These are phyloP conservation scores for Torymus tubicola DNA, from an alignment of 2,888 invertebrate genomes.

Conservation along the genomic window DNA sequence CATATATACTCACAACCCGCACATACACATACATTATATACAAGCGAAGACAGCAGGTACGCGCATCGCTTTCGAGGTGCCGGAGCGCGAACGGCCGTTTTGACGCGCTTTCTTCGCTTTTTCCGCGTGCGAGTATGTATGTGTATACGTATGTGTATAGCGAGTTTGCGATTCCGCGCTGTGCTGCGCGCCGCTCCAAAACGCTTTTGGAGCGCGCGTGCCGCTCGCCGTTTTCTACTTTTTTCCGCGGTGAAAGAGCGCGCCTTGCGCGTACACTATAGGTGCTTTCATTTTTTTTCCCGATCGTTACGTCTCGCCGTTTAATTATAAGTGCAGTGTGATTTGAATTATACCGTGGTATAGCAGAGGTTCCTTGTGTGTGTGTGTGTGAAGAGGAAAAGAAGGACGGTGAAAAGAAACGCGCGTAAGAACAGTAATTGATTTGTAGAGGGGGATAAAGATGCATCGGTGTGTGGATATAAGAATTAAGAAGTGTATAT, in stretches of 20 bases:
- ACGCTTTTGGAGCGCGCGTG: slow-evolving; percentile 49
- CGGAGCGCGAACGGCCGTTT: slow-evolving; percentile 20
- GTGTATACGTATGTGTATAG: not conserved
- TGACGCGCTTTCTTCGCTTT: slow-evolving; percentile 52
- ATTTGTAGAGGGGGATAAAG: no score
- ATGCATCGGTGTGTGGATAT: no score
- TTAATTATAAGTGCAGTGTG: not conserved
- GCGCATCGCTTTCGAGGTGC: slow-evolving; percentile 29
- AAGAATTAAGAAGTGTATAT: no score
- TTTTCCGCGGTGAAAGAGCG: slow-evolving; percentile 1
- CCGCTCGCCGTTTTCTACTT: slow-evolving; percentile 55
- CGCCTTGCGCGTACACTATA: not conserved
- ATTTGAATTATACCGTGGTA: slow-evolving; percentile 9
- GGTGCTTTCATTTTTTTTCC: slow-evolving; percentile 25
- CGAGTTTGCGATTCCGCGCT: not conserved
- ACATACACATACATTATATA: not conserved
- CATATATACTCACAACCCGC: no score
- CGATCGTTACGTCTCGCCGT: slow-evolving; percentile 3
- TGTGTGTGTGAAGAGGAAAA: no score
- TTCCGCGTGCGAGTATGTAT: not conserved
- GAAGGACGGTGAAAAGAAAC: no score
- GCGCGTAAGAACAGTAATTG: no score
- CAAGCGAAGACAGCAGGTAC: no score
- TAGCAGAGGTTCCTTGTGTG: not conserved
- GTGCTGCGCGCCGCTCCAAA: slow-evolving; percentile 48